phyloP scores from a whole-genome alignment of 2,797 vertebrate genomes.

The Diplodus sargus region DNA sequence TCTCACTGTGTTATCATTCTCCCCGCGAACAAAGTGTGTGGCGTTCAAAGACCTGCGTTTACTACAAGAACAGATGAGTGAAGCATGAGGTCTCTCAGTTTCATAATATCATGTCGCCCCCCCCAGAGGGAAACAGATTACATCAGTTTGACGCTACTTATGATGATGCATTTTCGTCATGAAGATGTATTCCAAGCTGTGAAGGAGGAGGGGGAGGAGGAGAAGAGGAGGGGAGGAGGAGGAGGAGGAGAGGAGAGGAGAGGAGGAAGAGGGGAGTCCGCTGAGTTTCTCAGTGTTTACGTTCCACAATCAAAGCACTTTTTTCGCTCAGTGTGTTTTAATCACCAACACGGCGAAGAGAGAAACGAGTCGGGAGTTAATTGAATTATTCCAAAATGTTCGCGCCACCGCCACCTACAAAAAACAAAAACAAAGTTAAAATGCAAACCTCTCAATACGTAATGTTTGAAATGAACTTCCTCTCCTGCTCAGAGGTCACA shows the following conservation, averaged over 20 bases:
- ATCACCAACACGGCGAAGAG: neutral
- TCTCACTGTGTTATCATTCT: too few relatives aligned
- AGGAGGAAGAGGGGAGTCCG: neutral
- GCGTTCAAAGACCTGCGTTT: neutral
- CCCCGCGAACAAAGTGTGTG: neutral
- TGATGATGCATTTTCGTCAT: slow-evolving; percentile 57
- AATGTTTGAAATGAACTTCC: slow-evolving; percentile 12
- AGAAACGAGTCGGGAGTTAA: slow-evolving; percentile 1
- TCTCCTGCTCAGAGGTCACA: slow-evolving; percentile 26
- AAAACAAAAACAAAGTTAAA: neutral
- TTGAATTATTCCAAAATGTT: neutral
- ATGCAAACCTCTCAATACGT: neutral
- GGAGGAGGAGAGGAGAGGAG: neutral
- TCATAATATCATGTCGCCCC: neutral
- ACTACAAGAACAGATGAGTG: neutral
- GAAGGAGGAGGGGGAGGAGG: neutral
- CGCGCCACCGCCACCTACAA: neutral
- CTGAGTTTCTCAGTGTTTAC: slow-evolving; percentile 20
- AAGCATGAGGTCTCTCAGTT: neutral
- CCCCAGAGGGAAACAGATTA: slow-evolving; percentile 12
- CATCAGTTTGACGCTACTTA: slow-evolving; percentile 26
- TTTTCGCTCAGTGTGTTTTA: neutral
- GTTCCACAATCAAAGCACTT: neutral
- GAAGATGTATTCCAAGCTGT: slow-evolving; percentile 37
- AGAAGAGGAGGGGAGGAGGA: neutral